Conservation (phyloP, 2,888 invertebrate species). For the Lathronympha strigana region DNA sequence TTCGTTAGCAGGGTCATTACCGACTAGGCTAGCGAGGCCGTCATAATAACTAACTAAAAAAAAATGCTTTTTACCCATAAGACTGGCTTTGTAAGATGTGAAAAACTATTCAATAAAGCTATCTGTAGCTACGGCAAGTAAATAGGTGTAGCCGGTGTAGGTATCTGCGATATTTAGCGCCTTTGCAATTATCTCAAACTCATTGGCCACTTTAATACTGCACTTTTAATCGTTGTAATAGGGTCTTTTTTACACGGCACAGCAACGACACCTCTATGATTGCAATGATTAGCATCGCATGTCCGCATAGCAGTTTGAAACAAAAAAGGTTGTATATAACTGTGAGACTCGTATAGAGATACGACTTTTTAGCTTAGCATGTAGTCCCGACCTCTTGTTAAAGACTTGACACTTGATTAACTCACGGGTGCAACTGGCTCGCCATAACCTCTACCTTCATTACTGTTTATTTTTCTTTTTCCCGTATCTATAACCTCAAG, state of each 20-base stretch:
- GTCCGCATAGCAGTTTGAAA: neutral
- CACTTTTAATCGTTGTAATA: neutral
- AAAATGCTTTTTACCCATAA: too few relatives aligned
- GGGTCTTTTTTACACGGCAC: neutral
- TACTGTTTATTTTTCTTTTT: too few relatives aligned
- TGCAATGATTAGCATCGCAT: slow-evolving; percentile 27
- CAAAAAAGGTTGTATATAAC: neutral
- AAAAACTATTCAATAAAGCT: neutral
- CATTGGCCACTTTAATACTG: neutral
- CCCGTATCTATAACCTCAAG: too few relatives aligned
- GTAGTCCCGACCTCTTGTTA: neutral
- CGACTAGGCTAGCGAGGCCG: too few relatives aligned
- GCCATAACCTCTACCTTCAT: neutral
- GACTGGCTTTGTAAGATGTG: neutral
- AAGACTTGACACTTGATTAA: slow-evolving; percentile 11
- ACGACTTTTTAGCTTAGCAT: neutral
- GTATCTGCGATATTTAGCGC: neutral
- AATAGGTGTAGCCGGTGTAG: neutral
- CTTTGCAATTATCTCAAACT: neutral
- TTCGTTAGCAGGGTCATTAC: too few relatives aligned
- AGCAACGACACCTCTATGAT: slow-evolving; percentile 7
- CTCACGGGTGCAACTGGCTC: neutral
- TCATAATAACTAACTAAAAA: too few relatives aligned
- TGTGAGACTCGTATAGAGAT: neutral
- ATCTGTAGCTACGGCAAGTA: neutral